Conservation (phyloP, 2,797 vertebrate species). For the Sus cebifrons region DNA sequence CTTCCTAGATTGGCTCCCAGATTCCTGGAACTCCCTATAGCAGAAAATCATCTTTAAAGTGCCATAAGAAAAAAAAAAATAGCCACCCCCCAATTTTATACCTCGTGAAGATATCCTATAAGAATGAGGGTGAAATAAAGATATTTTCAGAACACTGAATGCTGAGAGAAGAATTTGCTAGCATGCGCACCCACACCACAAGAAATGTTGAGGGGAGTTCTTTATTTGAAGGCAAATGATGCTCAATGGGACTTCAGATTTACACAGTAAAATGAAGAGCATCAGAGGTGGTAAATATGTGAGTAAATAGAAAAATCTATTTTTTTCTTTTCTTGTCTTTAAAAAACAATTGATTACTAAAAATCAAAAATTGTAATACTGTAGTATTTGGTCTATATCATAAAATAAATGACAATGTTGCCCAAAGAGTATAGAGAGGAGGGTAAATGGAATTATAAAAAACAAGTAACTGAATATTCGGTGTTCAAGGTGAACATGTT, state of each 20-base stretch:
- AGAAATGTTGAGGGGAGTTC: background rate
- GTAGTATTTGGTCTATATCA: background rate
- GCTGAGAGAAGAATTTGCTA: background rate
- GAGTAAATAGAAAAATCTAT: background rate
- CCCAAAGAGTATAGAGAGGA: background rate
- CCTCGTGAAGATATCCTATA: background rate
- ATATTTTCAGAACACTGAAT: constrained; percentile 9
- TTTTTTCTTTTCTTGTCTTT: constrained; percentile 54
- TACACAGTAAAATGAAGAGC: background rate
- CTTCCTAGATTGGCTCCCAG: background rate
- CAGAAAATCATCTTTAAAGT: background rate
- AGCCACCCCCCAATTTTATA: background rate
- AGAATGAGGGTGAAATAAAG: background rate
- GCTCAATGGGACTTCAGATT: background rate
- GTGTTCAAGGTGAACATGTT: constrained; percentile 14
- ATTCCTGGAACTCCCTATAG: background rate
- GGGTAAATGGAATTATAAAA: constrained; percentile 44
- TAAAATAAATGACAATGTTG: constrained; percentile 8
- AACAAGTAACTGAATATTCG: background rate
- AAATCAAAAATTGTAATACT: constrained; percentile 1
- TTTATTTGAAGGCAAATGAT: background rate
- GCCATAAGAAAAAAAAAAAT: background rate
- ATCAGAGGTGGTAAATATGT: background rate
- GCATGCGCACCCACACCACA: background rate
- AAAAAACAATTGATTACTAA: background rate